These are phyloP conservation scores for Hydrophis major DNA, from an alignment of 2,797 vertebrate species.

Conservation along the genomic window DNA sequence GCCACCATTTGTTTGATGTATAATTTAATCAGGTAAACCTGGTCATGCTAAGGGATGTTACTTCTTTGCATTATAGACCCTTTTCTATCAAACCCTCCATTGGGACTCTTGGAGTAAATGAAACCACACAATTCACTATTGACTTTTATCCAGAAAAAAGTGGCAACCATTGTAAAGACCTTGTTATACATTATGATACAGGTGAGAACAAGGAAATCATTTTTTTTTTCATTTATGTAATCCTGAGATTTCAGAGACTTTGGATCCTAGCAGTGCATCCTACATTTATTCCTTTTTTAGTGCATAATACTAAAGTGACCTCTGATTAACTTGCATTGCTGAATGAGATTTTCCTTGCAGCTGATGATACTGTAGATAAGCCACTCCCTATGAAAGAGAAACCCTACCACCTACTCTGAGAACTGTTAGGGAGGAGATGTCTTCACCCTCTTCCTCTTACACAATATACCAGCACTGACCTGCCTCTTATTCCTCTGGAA, in stretches of 20 bases:
- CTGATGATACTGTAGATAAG: not conserved
- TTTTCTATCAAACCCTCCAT: constrained; percentile 77
- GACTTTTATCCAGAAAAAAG: constrained; percentile 76
- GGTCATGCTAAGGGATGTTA: not conserved
- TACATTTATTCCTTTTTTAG: not conserved
- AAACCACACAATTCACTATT: constrained; percentile 78
- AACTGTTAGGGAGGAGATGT: not conserved
- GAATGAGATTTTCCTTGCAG: not conserved
- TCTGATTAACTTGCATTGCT: not conserved
- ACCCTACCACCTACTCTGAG: not conserved
- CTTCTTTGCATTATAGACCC: constrained; percentile 73
- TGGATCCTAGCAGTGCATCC: not conserved
- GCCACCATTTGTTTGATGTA: not conserved
- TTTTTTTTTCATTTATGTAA: not conserved
- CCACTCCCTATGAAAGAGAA: not conserved
- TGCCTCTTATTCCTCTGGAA: not conserved
- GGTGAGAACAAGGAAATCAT: constrained; percentile 66
- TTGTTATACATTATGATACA: constrained; percentile 80
- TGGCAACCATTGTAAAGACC: constrained; percentile 70
- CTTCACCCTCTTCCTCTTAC: not conserved
- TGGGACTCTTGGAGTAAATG: constrained; percentile 75
- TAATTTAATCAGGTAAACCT: not conserved
- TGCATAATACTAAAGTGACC: not conserved
- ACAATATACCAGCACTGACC: not conserved
- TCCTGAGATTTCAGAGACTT: not conserved